Evolutionary conservation across 2,888 invertebrate species (phyloP).

Genomic region (Stenodema calcarata): DNA sequence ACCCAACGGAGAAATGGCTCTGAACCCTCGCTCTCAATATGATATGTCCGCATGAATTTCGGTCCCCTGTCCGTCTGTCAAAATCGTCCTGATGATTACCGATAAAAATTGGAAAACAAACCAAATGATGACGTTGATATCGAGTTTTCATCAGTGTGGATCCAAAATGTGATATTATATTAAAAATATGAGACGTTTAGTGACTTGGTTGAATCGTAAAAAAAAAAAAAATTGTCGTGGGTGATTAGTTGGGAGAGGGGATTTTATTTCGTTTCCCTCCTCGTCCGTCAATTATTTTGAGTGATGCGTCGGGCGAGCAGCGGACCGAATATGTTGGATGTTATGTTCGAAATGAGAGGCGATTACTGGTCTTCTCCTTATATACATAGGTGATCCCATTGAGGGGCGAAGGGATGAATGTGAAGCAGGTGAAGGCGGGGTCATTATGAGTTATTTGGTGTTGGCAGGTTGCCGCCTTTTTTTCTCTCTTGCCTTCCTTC

Average conservation of each 20-base stretch:
- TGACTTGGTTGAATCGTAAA: not conserved
- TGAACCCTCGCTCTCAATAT: slow-evolving; percentile 17
- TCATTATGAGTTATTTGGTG: slow-evolving; percentile 30
- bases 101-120: not conserved
- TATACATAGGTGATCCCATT: slow-evolving; percentile 36
- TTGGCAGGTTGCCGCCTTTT: slow-evolving; percentile 33
- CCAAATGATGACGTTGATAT: not conserved
- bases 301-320: not conserved
- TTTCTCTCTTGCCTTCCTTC: not conserved
- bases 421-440: slow-evolving; percentile 39
- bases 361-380: slow-evolving; percentile 34
- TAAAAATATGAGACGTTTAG: not conserved
- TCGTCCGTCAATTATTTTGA: slow-evolving; percentile 38
- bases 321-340: slow-evolving; percentile 41
- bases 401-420: slow-evolving; percentile 31
- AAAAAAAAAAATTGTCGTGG: not conserved
- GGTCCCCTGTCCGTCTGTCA: not conserved
- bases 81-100: not conserved
- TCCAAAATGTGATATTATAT: slow-evolving; percentile 4
- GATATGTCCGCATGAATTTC: not conserved
- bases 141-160: not conserved
- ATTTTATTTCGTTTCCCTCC: slow-evolving; percentile 1
- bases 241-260: not conserved
- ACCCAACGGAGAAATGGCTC: slow-evolving; percentile 1
- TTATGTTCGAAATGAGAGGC: slow-evolving; percentile 23